Percentiles rank a stretch among this genome's conserved stretches.
These are phyloP conservation scores for Cyphomyrus plagiostoma DNA, from an alignment of 2,113 vertebrate genomes.

Conservation along the genomic window DNA sequence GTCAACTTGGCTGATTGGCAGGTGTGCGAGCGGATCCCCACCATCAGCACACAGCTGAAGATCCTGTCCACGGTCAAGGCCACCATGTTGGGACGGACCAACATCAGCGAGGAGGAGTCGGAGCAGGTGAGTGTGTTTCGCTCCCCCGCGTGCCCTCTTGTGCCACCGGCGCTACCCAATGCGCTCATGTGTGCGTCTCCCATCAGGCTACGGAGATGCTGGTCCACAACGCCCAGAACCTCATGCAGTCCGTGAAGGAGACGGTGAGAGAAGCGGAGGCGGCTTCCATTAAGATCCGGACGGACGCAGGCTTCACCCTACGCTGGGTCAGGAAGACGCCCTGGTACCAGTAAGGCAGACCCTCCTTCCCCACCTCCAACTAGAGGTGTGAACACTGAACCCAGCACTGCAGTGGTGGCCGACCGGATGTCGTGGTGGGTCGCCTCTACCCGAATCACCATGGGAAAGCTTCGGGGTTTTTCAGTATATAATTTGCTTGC, in stretches of 20 bases:
- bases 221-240: constrained; percentile 97
- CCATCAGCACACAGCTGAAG: constrained; percentile 97
- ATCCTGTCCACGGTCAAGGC: constrained; percentile 98
- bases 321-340: constrained; percentile 98
- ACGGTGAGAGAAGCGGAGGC: constrained; percentile 98
- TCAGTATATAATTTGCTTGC: not conserved
- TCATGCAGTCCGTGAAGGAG: constrained; percentile 99
- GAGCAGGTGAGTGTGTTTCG: constrained; percentile 75
- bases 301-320: constrained; percentile 90
- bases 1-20: constrained; percentile 35
- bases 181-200: not conserved
- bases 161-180: not conserved
- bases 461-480: not conserved
- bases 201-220: constrained; percentile 93
- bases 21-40: constrained; percentile 97
- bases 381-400: not conserved
- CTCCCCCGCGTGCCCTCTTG: not conserved
- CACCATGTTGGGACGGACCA: constrained; percentile 96
- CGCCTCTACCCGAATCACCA: not conserved
- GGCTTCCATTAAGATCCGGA: constrained; percentile 97
- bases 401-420: not conserved
- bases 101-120: constrained; percentile 95
- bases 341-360: constrained; percentile 87
- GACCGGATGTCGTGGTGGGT: not conserved
- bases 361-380: not conserved